Percentiles rank a stretch among this genome's conserved stretches.
Evolutionary conservation across 2,797 vertebrate genomes (phyloP).

Genomic region (Okamejei kenojei): DNA sequence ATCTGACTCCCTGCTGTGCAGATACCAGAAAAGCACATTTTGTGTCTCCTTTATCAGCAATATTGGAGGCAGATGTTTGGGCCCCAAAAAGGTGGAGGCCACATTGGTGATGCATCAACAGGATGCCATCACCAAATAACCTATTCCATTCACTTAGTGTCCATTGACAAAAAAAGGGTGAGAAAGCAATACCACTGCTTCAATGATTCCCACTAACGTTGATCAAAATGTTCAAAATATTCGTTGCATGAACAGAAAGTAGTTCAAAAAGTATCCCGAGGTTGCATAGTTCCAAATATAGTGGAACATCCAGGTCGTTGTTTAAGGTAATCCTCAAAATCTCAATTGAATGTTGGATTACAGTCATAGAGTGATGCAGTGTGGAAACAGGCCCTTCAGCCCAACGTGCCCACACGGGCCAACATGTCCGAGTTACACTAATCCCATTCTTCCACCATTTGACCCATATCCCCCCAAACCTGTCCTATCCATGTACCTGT

Average conservation of each 20-base stretch:
- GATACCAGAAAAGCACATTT: background rate
- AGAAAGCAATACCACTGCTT: too few species aligned
- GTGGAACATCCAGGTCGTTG: background rate
- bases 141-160: background rate
- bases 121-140: background rate
- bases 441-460: too few species aligned
- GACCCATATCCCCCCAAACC: too few species aligned
- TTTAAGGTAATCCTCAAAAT: background rate
- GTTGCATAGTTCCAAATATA: background rate
- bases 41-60: background rate
- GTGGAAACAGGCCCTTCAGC: too few species aligned
- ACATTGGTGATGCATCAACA: background rate
- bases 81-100: background rate
- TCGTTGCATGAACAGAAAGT: background rate
- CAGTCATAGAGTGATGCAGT: too few species aligned
- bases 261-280: background rate
- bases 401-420: too few species aligned
- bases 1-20: background rate
- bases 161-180: background rate
- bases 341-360: background rate
- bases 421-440: too few species aligned
- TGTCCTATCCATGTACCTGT: too few species aligned
- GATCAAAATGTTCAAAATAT: background rate
- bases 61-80: background rate
- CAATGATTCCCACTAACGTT: background rate